These are phyloP conservation scores for Myodes glareolus DNA, from an alignment of 2,113 vertebrate genomes.

Conservation along the genomic window DNA sequence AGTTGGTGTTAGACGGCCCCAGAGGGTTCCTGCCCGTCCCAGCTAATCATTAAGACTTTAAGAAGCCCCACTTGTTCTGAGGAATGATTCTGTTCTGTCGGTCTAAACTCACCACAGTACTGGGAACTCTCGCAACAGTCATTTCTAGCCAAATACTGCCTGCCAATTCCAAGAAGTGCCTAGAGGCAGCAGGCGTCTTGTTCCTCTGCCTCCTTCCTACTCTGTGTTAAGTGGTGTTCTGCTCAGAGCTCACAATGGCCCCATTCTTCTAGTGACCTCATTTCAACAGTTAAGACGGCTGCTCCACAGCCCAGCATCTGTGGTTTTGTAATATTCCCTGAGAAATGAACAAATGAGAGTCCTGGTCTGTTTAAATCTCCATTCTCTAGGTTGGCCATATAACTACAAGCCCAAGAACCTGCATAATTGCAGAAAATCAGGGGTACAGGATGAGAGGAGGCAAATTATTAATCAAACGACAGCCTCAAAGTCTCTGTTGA, in stretches of 20 bases:
- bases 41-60: neutral
- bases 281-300: conserved; percentile 12
- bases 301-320: neutral
- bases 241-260: conserved; percentile 1
- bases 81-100: neutral
- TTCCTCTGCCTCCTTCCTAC: neutral
- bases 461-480: conserved; percentile 19
- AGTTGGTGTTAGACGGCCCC: neutral
- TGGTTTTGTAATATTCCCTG: neutral
- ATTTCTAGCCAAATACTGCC: neutral
- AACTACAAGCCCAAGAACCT: neutral
- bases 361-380: neutral
- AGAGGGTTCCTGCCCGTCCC: neutral
- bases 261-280: conserved; percentile 44
- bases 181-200: neutral
- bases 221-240: neutral
- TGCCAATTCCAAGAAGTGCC: conserved; percentile 61
- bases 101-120: neutral
- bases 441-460: neutral
- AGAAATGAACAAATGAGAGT: neutral
- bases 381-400: neutral
- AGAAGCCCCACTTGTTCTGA: conserved; percentile 16
- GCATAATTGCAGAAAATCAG: neutral
- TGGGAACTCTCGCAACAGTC: neutral
- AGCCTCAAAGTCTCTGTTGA: neutral